phyloP scores from a whole-genome alignment of 1,140 invertebrate genomes.

The Papilio aristodemus region DNA sequence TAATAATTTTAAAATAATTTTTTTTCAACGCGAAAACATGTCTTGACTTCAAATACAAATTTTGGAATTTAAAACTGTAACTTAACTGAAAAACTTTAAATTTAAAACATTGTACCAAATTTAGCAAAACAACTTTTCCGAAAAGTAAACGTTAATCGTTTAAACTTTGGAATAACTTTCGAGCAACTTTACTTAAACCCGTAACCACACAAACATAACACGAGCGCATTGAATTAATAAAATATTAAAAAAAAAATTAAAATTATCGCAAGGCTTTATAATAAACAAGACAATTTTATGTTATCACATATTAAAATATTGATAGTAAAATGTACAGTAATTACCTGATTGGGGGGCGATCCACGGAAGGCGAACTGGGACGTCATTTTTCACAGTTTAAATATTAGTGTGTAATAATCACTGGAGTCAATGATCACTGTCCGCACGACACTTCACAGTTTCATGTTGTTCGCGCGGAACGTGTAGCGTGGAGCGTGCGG shows the following conservation, averaged over 20 bases:
- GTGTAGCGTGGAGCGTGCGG: conserved; percentile 31
- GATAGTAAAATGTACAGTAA: not conserved
- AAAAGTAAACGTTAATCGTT: not conserved
- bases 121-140: not conserved
- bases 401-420: conserved; percentile 52
- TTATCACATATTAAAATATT: not conserved
- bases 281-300: conserved; percentile 7
- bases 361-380: conserved; percentile 76
- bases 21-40: too few species aligned
- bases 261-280: conserved; percentile 10
- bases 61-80: not conserved
- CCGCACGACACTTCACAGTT: conserved; percentile 74
- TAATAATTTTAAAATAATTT: not conserved
- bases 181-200: conserved; percentile 13
- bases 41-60: not conserved
- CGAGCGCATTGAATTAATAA: conserved; percentile 2
- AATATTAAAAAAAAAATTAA: conserved; percentile 6
- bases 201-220: conserved; percentile 20
- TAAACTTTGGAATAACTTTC: conserved; percentile 9
- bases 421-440: conserved; percentile 62
- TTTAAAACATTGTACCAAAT: conserved; percentile 1
- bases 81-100: not conserved
- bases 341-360: conserved; percentile 75
- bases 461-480: conserved; percentile 50
- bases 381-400: conserved; percentile 67